Base-by-base conservation (phyloP, 2,797 vertebrate species). In the Girardinus metallicus region DNA sequence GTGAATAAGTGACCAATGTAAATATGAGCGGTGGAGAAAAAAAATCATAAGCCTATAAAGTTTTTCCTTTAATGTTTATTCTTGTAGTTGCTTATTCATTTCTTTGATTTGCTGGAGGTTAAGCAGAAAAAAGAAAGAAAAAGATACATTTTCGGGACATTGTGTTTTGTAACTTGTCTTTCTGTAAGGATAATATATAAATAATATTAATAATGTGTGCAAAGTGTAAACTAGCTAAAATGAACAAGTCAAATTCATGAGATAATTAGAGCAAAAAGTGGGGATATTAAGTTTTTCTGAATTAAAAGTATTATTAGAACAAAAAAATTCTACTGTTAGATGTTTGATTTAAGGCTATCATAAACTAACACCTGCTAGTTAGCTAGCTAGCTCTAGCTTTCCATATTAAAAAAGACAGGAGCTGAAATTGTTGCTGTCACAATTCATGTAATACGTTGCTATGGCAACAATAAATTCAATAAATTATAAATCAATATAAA, bases 1-100 rank as follows among this genome's bases (percentile, higher is more conserved):
- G 79, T 92, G 72, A 91, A 53, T 66, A 0, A 73, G 73, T 85
- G 64, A 47, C 41, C 13, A 36, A 55, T 57, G 31, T 0, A 12
- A 21, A 47, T 18, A 51, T 47, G 29, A 4, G 1, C 12, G 12
- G 9, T 2, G n/a, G 31, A 31, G 26, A 16, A 5, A 31, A 49
- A 60, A 60, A 60, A 60, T 31, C 1, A 60, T 29, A 60, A 26
- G 9, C 23, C 53, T 57, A 12, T 57, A 29, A 34, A 29, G 23
- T 34, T 13, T 21, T 41, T 15, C 15, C 47, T 49, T 76, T 1
- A 29, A 9, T 23, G 2, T 44, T 53, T 21, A 0, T 39, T 75
- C 16, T n/a, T 57, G 11, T 29, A 43, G 39, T 26, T 64, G 16
- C 62, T 64, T 36, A 36, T 36, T 64, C 16, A 36, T 36, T 64